Percentiles rank a stretch among this genome's conserved stretches.
Conservation (phyloP, 2,888 invertebrate species). For the Quadroppia sp. region DNA sequence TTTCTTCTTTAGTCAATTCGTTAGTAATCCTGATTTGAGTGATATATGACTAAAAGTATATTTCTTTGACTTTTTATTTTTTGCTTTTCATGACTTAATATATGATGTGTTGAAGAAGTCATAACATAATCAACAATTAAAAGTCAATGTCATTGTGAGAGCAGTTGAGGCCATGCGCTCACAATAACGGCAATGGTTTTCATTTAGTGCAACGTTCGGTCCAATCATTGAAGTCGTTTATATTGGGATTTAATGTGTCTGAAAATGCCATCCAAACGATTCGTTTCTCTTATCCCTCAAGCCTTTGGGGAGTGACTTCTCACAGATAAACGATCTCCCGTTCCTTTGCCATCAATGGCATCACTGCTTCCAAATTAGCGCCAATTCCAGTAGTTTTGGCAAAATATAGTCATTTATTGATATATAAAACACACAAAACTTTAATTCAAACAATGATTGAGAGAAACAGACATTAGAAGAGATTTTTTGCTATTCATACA, state of each 20-base stretch:
- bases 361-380: not conserved
- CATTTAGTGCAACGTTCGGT: conserved; percentile 39
- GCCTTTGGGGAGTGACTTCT: conserved; percentile 36
- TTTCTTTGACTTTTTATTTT: too few relatives aligned
- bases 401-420: conserved; percentile 8
- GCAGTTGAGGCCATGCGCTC: conserved; percentile 29
- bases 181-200: conserved; percentile 14
- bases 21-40: too few relatives aligned
- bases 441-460: not conserved
- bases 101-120: not conserved
- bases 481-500: not conserved
- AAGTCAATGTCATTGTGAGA: not conserved
- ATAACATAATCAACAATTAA: conserved; percentile 9
- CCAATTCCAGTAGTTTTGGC: not conserved
- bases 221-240: conserved; percentile 43
- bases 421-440: not conserved
- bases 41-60: too few relatives aligned
- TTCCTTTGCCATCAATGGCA: not conserved
- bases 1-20: too few relatives aligned
- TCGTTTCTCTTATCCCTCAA: conserved; percentile 38
- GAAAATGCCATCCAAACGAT: conserved; percentile 36
- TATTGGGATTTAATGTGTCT: conserved; percentile 42
- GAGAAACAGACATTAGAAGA: not conserved
- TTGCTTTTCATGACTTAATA: too few relatives aligned
- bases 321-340: conserved; percentile 17